Percentiles rank a stretch among this genome's conserved stretches.
phyloP scores from a whole-genome alignment of 1,140 invertebrate genomes.

The Drosophila parabipectinata region DNA sequence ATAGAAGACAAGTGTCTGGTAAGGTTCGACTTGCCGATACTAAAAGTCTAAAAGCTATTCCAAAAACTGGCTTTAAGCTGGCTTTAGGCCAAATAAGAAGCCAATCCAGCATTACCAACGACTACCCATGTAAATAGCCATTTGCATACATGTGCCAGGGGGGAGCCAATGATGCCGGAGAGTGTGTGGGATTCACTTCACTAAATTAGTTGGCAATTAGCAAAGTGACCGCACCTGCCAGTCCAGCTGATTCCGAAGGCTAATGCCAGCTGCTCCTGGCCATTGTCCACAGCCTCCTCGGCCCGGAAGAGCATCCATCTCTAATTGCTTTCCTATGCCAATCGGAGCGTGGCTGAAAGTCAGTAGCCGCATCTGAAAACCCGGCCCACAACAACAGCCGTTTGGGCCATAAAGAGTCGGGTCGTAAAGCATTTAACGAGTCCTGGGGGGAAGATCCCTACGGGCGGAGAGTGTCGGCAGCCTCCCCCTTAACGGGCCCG shows the following conservation, averaged over 20 bases:
- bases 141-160: slow-evolving; percentile 8
- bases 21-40: too few species aligned
- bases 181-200: slow-evolving; percentile 34
- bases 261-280: neutral
- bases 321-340: slow-evolving; percentile 48
- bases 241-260: neutral
- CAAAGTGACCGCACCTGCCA: slow-evolving; percentile 53
- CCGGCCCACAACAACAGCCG: slow-evolving; percentile 10
- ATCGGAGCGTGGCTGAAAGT: slow-evolving; percentile 19
- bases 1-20: too few species aligned
- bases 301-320: slow-evolving; percentile 26
- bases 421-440: slow-evolving; percentile 59
- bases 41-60: too few species aligned
- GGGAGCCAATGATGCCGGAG: neutral
- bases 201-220: slow-evolving; percentile 75
- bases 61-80: neutral
- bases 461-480: neutral
- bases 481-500: neutral
- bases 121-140: neutral
- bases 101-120: slow-evolving; percentile 10
- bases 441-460: slow-evolving; percentile 9
- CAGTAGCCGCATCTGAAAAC: slow-evolving; percentile 2
- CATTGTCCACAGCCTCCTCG: slow-evolving; percentile 9
- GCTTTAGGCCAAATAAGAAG: neutral
- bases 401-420: slow-evolving; percentile 36